A percentile compares a stretch with the other conserved stretches of the same genome.
Evolutionary conservation across 2,888 invertebrate species (phyloP).

Genomic region (Acanthosepion lycidas): DNA sequence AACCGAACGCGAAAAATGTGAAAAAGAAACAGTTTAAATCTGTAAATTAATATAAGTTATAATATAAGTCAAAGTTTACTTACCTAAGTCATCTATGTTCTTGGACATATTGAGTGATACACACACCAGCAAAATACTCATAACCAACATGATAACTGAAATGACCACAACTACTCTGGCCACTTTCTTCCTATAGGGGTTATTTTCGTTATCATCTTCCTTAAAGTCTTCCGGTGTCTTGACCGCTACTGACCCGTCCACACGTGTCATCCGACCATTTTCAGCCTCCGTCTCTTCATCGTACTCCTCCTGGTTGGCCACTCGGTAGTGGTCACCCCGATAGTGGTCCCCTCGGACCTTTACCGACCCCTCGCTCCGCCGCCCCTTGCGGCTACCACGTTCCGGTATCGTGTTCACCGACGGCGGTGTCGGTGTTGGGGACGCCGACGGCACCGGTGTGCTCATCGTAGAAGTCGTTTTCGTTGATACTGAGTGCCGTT

Average conservation of each 20-base stretch:
- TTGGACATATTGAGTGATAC: conserved; percentile 94
- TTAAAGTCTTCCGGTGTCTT: conserved; percentile 38
- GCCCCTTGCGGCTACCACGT: neutral
- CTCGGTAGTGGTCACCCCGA: neutral
- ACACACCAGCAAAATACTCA: conserved; percentile 91
- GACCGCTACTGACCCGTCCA: conserved; percentile 37
- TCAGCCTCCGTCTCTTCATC: neutral
- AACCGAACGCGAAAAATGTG: neutral
- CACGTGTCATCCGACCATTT: neutral
- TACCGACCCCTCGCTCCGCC: neutral
- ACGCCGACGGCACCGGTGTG: conserved; percentile 48
- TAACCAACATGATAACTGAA: conserved; percentile 88
- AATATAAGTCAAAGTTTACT: conserved; percentile 64
- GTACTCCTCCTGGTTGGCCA: conserved; percentile 8
- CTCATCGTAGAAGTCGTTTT: conserved; percentile 52
- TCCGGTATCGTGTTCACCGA: conserved; percentile 50
- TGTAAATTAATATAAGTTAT: neutral
- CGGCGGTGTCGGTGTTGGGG: conserved; percentile 51
- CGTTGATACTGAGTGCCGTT: conserved; percentile 49
- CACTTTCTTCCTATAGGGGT: conserved; percentile 57
- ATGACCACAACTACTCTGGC: conserved; percentile 89
- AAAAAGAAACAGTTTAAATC: too few species aligned
- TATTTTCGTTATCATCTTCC: conserved; percentile 37
- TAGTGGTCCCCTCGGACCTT: neutral
- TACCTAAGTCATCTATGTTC: conserved; percentile 95